Base-by-base conservation (phyloP, 1,140 invertebrate genomes). In the Probaryconus sp. region DNA sequence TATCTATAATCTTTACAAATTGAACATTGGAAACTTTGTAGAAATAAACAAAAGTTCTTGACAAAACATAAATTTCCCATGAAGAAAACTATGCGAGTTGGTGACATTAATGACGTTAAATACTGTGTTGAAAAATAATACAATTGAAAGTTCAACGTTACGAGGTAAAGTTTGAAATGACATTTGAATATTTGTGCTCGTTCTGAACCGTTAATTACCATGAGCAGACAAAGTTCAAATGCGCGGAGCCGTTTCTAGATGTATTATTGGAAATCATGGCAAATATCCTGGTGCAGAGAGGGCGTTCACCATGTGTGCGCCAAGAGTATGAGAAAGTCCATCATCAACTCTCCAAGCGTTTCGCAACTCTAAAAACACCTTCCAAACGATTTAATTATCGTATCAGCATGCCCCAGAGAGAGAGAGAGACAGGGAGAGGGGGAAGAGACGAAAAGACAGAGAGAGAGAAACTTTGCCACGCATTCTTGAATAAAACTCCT, bases 311-410 rank as follows among this genome's bases (percentile, higher is more conserved):
- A 43, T 10, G 18, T 43, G 20, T 20, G 38, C 38, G 38, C 21
- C 9, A 10, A 10, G 9, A 24, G n/a, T 24, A 43, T 26, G 18
- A 43, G 40, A 55, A 67, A 50, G 28, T 35, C 26, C 21, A 47
- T 56, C 26, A 56, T 67, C 45, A 31, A 26, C 58, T 63, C 26
- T 20, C 58, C n/a, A 50, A 5, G 24, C 24, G 42, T 56, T 67
- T 67, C 51, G 63, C 43, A 67, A 67, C 53, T 13, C 55, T 31
- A 10, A 24, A 43, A 43, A 31, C 53, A 58, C 40, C 53, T 33
- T 56, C 53, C 20, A 26, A 45, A 69, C 55, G 53, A 69, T 69
- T 69, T 60, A 69, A 69, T 69, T 69, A 69, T 69, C 65, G 38
- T 53, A 60, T 51, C 65, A 69, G 45, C 55, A 37, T 60, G n/a